phyloP scores from a whole-genome alignment of 2,113 vertebrate genomes.

The Prunella himalayana region DNA sequence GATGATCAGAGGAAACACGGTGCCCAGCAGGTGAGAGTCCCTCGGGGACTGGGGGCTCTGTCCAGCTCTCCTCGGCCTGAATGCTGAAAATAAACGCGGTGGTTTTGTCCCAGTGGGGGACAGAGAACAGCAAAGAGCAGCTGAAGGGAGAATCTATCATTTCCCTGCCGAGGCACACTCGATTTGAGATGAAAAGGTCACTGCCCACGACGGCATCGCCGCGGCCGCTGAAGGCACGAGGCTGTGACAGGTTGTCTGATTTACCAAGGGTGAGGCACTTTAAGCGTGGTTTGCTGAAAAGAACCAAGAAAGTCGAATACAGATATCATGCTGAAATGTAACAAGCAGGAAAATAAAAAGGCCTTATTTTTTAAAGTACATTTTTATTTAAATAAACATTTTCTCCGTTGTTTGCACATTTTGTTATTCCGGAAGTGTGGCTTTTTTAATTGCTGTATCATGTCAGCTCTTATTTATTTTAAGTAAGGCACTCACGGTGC shows the following conservation, averaged over 20 bases:
- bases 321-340: background rate
- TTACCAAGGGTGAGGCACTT: background rate
- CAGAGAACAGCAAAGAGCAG: background rate
- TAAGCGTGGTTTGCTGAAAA: background rate
- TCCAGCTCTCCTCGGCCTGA: background rate
- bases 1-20: background rate
- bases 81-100: background rate
- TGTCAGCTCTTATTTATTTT: background rate
- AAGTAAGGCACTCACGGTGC: background rate
- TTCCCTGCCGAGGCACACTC: background rate
- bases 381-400: background rate
- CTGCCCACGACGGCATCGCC: background rate
- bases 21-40: background rate
- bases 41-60: rapidly evolving
- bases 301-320: background rate
- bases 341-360: background rate
- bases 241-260: background rate
- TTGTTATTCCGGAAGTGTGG: background rate
- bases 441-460: background rate
- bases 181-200: conserved; percentile 36
- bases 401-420: background rate
- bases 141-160: background rate
- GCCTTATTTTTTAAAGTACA: background rate
- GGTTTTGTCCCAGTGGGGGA: background rate
- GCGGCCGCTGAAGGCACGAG: background rate